phyloP scores from a whole-genome alignment of 1,140 invertebrate species.

The Microvelia longipes region DNA sequence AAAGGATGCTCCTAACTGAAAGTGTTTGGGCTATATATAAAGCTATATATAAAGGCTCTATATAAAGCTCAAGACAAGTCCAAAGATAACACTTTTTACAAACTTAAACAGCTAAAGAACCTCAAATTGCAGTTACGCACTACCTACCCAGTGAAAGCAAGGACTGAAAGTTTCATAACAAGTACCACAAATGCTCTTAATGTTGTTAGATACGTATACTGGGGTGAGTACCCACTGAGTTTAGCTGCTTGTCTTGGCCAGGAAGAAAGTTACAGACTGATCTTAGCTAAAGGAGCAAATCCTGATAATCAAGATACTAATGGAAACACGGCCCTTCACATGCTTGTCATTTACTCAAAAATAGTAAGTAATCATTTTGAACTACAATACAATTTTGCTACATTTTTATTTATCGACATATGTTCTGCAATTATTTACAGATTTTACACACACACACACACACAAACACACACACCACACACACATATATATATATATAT shows the following conservation, averaged over 20 bases:
- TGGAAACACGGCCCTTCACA: slow-evolving; percentile 91
- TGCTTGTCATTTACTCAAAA: slow-evolving; percentile 93
- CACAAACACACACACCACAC: too few relatives aligned
- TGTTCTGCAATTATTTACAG: background rate
- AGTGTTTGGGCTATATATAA: too few relatives aligned
- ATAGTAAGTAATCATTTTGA: slow-evolving; percentile 51
- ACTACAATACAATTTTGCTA: background rate
- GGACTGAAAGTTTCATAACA: too few relatives aligned
- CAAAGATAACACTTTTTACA: too few relatives aligned
- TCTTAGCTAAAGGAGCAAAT: slow-evolving; percentile 85
- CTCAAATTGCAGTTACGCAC: too few relatives aligned
- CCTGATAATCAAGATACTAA: slow-evolving; percentile 91
- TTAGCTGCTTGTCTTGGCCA: slow-evolving; percentile 94
- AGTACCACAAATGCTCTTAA: background rate
- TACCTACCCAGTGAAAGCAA: too few relatives aligned
- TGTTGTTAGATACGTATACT: slow-evolving; percentile 72
- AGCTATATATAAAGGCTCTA: too few relatives aligned
- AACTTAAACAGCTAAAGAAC: too few relatives aligned
- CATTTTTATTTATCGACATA: background rate
- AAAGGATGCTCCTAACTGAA: too few relatives aligned
- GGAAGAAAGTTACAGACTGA: slow-evolving; percentile 89
- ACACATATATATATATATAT: background rate
- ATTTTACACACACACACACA: too few relatives aligned
- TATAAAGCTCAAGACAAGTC: too few relatives aligned
- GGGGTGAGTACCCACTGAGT: slow-evolving; percentile 91